Base-by-base conservation (phyloP, 2,888 invertebrate genomes). In the Drosophila recens region DNA sequence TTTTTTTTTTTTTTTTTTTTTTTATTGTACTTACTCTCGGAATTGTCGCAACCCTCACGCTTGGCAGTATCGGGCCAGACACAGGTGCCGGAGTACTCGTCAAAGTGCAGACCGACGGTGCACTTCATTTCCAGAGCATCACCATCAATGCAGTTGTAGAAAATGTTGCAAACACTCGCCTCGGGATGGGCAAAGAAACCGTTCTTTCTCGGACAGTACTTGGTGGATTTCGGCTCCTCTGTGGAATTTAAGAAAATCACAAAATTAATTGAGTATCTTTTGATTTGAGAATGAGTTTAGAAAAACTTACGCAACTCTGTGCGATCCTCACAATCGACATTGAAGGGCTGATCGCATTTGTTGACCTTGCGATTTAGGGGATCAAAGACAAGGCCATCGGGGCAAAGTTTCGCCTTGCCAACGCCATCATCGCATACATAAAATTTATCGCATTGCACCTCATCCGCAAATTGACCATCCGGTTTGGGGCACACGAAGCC, bases 111-210 rank as follows among this genome's bases (percentile, higher is more conserved):
- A 33, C 97, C 97, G 75, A 96, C 95, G n/a, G 97, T 97, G 92
- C 98, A 98, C 80, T 95, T 95, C 90, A 95, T 95, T 92, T 97
- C 96, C 58, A 94, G 95, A 56, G 95, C 94, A 33, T 96, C 96
- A 57, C 97, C 97, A 77, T 97, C 96, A 90, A 97, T 97, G 92
- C 97, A 98, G 93, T 97, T 97, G 94, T 94, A 97, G 95, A 97
- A 98, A 76, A 96, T 92, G 92, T 97, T 96, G 94, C 98, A 98
- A 15, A 96, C 94, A 5, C 95, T 90, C 0, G 96, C 94, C 89
- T 97, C 97, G 9, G 97, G 97, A 94, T 97, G 97, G 43, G 97
- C 96, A 93, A 98, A 98, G 95, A 97, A 97, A 51, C 98, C 98
- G 93, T 97, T 97, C 87, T 95, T 95, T 75, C 98, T 95, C 20